Conservation (phyloP, 2,888 invertebrate genomes). For the Syrphus vitripennis region DNA sequence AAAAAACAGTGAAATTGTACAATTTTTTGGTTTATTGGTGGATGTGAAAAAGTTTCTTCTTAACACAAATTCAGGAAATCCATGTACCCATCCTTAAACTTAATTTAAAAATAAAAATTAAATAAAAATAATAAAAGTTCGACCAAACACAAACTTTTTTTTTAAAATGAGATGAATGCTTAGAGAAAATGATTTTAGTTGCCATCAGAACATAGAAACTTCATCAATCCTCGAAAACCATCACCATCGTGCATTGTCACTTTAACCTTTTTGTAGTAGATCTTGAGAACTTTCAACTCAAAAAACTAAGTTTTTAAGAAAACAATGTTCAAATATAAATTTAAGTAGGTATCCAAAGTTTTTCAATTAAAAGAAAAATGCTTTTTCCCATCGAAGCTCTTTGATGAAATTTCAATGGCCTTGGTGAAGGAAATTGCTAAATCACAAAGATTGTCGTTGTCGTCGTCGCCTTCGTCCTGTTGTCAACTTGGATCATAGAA, state of each 20-base stretch:
- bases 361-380: not conserved
- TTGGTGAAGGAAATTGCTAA: not conserved
- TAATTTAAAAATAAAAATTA: not conserved
- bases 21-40: no score
- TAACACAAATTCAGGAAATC: no score
- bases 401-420: not conserved
- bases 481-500: no score
- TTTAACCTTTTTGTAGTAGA: not conserved
- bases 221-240: not conserved
- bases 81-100: no score
- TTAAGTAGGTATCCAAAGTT: not conserved
- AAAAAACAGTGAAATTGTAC: no score
- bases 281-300: not conserved
- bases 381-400: not conserved
- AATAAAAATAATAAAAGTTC: not conserved
- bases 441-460: not conserved
- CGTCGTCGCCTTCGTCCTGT: no score
- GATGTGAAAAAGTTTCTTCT: no score
- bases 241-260: not conserved
- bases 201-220: not conserved
- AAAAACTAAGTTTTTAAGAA: not conserved
- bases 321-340: not conserved
- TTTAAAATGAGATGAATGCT: not conserved
- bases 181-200: not conserved
- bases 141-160: not conserved